A percentile compares a stretch with the other conserved stretches of the same genome.
Conservation (phyloP, 2,797 vertebrate genomes). For the Dromococcyx pavoninus region DNA sequence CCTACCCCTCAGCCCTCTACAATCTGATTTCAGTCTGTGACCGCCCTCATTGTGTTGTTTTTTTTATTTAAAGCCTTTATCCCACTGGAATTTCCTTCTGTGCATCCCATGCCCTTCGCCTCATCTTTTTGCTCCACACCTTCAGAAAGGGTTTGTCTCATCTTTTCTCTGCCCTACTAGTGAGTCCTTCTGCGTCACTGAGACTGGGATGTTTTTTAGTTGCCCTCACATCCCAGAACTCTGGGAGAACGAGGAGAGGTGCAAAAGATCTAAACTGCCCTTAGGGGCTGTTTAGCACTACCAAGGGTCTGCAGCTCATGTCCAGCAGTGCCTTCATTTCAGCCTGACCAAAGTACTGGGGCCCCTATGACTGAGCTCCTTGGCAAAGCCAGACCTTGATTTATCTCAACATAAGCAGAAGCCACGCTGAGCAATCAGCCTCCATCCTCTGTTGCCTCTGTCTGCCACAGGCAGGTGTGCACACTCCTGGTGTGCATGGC, state of each 20-base stretch:
- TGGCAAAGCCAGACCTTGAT: neutral
- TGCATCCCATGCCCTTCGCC: neutral
- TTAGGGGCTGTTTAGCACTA: neutral
- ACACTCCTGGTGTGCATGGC: too few species aligned
- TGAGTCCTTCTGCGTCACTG: neutral
- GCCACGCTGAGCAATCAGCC: neutral
- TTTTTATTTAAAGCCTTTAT: neutral
- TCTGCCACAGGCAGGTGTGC: neutral
- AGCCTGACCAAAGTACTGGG: neutral
- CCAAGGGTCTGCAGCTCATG: neutral
- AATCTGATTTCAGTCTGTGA: neutral
- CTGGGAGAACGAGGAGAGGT: rapidly evolving
- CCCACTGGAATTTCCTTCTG: neutral
- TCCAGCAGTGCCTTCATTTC: neutral
- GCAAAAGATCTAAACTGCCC: neutral
- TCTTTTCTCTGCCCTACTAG: neutral
- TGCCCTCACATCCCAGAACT: neutral
- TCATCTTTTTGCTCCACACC: neutral
- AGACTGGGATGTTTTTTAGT: too few species aligned
- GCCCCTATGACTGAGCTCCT: neutral
- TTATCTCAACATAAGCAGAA: neutral
- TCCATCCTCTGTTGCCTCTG: neutral
- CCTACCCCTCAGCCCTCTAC: neutral
- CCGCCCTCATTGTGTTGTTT: neutral
- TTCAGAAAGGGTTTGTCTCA: neutral